Percentiles rank a stretch among this genome's conserved stretches.
Conservation (phyloP, 2,797 vertebrate species). For the Tachyglossus aculeatus region DNA sequence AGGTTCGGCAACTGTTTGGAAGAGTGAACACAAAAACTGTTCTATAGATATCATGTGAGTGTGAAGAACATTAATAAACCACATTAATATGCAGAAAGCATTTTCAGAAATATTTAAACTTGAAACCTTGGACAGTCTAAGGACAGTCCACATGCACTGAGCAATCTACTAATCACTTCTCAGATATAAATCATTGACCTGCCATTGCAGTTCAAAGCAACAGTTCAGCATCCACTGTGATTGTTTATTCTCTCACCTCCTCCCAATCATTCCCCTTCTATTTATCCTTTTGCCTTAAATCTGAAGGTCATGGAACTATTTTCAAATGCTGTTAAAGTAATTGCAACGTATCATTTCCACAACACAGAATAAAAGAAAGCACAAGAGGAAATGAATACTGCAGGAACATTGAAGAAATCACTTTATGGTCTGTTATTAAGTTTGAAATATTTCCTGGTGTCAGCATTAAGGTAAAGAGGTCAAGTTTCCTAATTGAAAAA, state of each 20-base stretch:
- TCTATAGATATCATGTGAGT: no score
- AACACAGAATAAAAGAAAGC: not conserved
- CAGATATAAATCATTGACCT: not conserved
- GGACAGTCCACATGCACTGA: not conserved
- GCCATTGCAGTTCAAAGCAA: no score
- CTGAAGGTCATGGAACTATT: no score
- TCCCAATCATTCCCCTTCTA: not conserved
- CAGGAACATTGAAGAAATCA: not conserved
- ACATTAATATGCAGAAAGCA: no score
- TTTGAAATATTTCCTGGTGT: constrained; percentile 11
- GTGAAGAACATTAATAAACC: no score
- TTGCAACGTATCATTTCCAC: no score
- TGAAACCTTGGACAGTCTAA: not conserved
- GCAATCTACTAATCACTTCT: not conserved
- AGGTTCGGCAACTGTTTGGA: no score
- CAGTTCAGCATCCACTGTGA: no score
- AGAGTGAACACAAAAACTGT: no score
- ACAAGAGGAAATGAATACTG: not conserved
- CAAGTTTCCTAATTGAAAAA: constrained; percentile 1
- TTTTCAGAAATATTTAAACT: not conserved
- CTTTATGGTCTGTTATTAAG: constrained; percentile 18
- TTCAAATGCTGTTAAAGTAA: no score
- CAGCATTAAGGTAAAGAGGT: not conserved
- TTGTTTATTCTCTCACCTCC: not conserved
- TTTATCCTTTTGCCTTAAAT: not conserved